phyloP scores from a whole-genome alignment of 2,888 invertebrate species.

The Molanna angustata region DNA sequence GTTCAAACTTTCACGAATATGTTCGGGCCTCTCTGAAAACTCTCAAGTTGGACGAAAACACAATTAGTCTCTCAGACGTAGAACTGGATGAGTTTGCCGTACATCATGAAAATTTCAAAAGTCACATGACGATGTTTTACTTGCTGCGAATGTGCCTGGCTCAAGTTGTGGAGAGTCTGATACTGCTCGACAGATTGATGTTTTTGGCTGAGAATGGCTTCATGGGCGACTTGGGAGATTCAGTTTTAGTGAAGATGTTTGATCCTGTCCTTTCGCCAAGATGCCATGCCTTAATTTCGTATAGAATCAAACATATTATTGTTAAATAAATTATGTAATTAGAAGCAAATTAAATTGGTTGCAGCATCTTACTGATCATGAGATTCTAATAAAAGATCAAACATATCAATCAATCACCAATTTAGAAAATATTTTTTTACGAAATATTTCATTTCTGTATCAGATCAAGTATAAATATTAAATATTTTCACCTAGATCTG shows the following conservation, averaged over 20 bases:
- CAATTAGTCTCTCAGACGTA: constrained; percentile 45
- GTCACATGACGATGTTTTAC: constrained; percentile 71
- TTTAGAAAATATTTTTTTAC: no score
- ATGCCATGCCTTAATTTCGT: constrained; percentile 70
- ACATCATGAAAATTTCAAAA: constrained; percentile 46
- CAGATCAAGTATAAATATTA: no score
- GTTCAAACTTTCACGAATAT: constrained; percentile 66
- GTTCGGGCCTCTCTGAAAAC: constrained; percentile 63
- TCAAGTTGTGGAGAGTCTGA: constrained; percentile 76
- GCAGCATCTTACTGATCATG: no score
- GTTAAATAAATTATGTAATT: not conserved
- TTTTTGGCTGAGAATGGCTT: constrained; percentile 68
- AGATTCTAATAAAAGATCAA: no score
- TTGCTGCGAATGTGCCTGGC: constrained; percentile 73
- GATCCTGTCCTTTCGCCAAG: constrained; percentile 82
- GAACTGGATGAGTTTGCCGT: constrained; percentile 45
- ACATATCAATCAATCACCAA: no score
- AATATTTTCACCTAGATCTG: no score
- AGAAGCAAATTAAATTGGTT: no score
- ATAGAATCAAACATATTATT: constrained; percentile 15
- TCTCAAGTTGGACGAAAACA: constrained; percentile 52
- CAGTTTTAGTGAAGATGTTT: constrained; percentile 73
- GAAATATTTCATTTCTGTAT: no score
- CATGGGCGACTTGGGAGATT: constrained; percentile 45
- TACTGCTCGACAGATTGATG: constrained; percentile 77